Evolutionary conservation across 2,113 vertebrate genomes (phyloP), one percentile per base, ranked within the genome.

Genomic region (Chrysochloris asiatica): DNA sequence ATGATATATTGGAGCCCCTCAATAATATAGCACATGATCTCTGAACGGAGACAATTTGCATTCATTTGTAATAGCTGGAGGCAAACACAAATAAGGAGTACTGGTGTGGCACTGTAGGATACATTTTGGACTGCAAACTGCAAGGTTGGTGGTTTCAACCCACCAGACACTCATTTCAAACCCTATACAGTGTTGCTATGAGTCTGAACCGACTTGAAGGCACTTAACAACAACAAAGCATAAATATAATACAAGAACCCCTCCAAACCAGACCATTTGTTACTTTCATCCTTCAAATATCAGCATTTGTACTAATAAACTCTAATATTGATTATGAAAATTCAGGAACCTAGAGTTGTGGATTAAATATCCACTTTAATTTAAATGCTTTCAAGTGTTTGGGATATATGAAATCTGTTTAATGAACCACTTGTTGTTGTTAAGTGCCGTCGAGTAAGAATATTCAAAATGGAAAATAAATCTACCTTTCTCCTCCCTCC

Each of bases 401-500:
- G 76, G 48, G 56, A 85, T 92, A 84, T 43, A 71, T 50, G 48
- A 69, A 50, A 95, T 43, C 50, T 54, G 54, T 48, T 85, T 82
- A 88, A 33, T 89, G 75, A 93, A 85, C 91, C 56, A 93, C 45
- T n/a, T n/a, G n/a, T n/a, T n/a, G n/a, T n/a, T n/a, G n/a, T n/a
- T n/a, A n/a, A n/a, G n/a, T n/a, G n/a, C n/a, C n/a, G n/a, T n/a
- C n/a, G n/a, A n/a, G n/a, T 72, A 67, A 93, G 54, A 72, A 83
- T 79, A 91, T 95, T 95, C 78, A 94, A 94, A 85, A 67, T 52
- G 84, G 80, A 78, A 95, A 95, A 95, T 83, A 86, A 88, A 83
- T 94, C 76, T 93, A 86, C 75, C 65, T 92, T 86, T 88, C 69
- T 83, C 90, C 80, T 43, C 38, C 95, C 77, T 48, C 83, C 75